Conservation (phyloP, 2,113 vertebrate genomes). For the Jacana jacana region DNA sequence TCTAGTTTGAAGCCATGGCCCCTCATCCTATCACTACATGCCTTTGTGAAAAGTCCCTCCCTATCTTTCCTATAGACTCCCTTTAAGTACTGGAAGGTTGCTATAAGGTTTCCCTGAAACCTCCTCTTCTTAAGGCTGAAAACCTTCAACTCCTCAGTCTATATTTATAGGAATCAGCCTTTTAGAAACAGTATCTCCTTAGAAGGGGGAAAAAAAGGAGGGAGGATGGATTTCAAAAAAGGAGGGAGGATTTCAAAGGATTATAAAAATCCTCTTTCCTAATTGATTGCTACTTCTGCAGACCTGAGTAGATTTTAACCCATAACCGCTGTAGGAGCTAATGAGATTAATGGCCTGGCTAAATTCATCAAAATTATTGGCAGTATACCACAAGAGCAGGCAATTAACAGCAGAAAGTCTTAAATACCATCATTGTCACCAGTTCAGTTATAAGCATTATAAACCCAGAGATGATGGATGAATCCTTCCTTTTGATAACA, state of each 20-base stretch:
- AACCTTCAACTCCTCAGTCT: neutral
- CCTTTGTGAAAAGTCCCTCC: neutral
- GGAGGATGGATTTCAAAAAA: too few relatives aligned
- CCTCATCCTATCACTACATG: neutral
- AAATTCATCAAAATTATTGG: neutral
- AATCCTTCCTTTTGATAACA: conserved; percentile 44
- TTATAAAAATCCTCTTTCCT: neutral
- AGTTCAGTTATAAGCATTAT: conserved; percentile 11
- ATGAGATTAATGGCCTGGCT: neutral
- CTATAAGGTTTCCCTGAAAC: neutral
- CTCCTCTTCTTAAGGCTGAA: neutral
- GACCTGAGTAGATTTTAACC: neutral
- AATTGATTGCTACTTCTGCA: neutral
- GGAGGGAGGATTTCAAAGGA: neutral
- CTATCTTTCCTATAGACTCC: neutral
- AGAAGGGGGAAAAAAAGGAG: neutral
- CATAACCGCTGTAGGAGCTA: neutral
- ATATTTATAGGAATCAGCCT: neutral
- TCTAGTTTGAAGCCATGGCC: neutral
- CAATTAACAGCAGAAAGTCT: neutral
- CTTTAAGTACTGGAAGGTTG: neutral
- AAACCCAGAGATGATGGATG: conserved; percentile 42
- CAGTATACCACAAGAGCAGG: neutral
- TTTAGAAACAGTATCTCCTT: neutral
- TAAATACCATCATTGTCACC: neutral